A percentile compares a stretch with the other conserved stretches of the same genome.
Evolutionary conservation across 2,888 invertebrate genomes (phyloP).

Genomic region (Anorthoa munda): DNA sequence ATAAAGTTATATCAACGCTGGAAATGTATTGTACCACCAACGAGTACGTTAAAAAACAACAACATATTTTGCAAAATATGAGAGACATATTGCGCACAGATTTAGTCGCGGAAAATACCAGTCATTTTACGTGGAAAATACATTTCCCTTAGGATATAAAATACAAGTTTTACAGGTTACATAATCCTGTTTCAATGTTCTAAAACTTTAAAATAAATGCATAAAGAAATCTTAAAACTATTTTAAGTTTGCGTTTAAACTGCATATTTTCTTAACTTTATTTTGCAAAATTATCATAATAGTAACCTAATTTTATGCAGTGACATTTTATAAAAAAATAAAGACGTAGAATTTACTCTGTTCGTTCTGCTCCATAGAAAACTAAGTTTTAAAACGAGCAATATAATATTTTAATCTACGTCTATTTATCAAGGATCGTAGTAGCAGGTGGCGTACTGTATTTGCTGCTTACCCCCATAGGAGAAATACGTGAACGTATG

Average conservation of each 20-base stretch:
- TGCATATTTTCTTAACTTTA: constrained; percentile 3
- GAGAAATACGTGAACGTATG: no score
- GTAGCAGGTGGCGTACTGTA: no score
- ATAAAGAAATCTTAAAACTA: neutral
- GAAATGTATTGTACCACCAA: neutral
- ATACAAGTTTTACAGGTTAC: neutral
- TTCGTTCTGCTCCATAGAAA: no score
- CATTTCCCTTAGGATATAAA: constrained; percentile 9
- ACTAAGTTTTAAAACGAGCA: no score
- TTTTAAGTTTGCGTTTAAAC: constrained; percentile 1
- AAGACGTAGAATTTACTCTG: no score
- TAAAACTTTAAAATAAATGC: constrained; percentile 8
- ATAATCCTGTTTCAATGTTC: constrained; percentile 6
- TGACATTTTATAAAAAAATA: no score
- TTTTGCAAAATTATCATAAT: neutral
- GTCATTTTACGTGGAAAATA: constrained; percentile 3
- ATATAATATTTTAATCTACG: no score
- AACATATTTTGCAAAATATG: constrained; percentile 2
- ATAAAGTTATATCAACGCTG: neutral
- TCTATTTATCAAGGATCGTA: no score
- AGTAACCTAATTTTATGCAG: neutral
- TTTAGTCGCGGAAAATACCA: neutral
- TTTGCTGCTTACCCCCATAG: no score
- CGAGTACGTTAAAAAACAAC: neutral
- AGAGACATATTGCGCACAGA: neutral